Base-by-base conservation (phyloP, 2,113 vertebrate species). In the Sinocyclocheilus anshuiensis region DNA sequence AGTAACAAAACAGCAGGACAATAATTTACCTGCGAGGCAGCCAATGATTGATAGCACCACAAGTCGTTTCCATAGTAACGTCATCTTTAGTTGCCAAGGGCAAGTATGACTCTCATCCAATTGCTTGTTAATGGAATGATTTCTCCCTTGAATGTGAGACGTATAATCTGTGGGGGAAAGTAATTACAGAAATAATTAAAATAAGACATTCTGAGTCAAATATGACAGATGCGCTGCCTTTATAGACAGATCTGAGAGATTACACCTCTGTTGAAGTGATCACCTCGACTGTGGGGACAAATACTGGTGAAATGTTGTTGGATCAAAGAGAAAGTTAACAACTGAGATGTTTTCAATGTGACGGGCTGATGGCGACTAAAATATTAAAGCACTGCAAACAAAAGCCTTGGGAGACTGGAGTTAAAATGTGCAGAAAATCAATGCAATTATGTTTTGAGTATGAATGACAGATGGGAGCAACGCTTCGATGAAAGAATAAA, bases 1-100 rank as follows among this genome's bases (percentile, higher is more conserved):
- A 13, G 6, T 42, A 91, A 90, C 29, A 29, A 88, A 89, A 87
- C 89, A 86, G 76, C 86, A 89, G 89, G 89, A 88, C 92, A 88
- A 91, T 86, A 90, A 91, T 91, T 97, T 97, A 98, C 97, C 97
- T 98, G 94, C 95, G 88, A 98, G 94, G 94, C 97, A 97, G 96
- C 96, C 95, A 89, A 95, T 91, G 94, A 97, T 93, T 83, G 94
- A 96, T 89, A 97, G 93, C 90, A 98, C 96, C 93, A 98, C 89
- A 94, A 97, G 92, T 92, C 94, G 97, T 96, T 95, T 96, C 98
- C 97, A 97, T 95, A 96, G 96, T 91, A 97, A 97, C 96, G 94
- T 93, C 97, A 98, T 99, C 95, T 96, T 97, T 94, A 95, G 93
- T 90, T 92, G 86, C 94, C 92, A 88, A 87, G 93, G 93, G 91